phyloP scores from a whole-genome alignment of 2,113 vertebrate genomes.

The Eudyptes chrysolophus region DNA sequence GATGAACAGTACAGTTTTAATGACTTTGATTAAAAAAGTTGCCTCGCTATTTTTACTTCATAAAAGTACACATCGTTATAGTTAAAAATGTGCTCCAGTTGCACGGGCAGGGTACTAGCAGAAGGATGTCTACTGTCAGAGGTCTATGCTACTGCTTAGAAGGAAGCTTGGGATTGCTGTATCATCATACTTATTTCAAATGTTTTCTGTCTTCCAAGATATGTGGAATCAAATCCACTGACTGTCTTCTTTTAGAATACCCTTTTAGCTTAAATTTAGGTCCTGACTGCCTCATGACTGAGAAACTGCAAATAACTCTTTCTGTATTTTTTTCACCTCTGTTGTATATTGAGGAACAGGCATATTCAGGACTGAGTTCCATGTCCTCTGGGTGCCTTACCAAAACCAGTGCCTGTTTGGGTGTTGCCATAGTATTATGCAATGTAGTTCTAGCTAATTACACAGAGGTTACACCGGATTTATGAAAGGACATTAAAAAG shows the following conservation, averaged over 20 bases:
- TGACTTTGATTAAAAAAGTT: not conserved
- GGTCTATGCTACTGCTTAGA: not conserved
- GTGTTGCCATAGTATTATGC: not conserved
- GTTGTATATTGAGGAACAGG: not conserved
- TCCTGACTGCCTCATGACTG: not conserved
- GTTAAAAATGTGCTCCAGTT: not conserved
- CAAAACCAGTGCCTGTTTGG: not conserved
- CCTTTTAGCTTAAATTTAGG: not conserved
- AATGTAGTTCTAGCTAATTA: not conserved
- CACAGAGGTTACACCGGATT: not conserved
- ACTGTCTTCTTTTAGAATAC: not conserved
- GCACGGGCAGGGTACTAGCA: not conserved
- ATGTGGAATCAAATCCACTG: not conserved
- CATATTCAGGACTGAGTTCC: not conserved
- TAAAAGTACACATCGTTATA: not conserved
- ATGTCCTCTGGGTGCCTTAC: accelerated
- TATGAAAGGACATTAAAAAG: not conserved
- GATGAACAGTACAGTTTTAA: not conserved
- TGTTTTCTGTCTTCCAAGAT: not conserved
- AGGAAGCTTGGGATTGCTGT: not conserved
- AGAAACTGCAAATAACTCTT: not conserved
- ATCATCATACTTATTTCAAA: not conserved
- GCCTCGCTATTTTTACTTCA: not conserved
- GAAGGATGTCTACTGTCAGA: not conserved
- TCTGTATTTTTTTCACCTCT: not conserved